phyloP scores from a whole-genome alignment of 53 echinoderm and acorn worm genomes.

The Pentamera pediparva region DNA sequence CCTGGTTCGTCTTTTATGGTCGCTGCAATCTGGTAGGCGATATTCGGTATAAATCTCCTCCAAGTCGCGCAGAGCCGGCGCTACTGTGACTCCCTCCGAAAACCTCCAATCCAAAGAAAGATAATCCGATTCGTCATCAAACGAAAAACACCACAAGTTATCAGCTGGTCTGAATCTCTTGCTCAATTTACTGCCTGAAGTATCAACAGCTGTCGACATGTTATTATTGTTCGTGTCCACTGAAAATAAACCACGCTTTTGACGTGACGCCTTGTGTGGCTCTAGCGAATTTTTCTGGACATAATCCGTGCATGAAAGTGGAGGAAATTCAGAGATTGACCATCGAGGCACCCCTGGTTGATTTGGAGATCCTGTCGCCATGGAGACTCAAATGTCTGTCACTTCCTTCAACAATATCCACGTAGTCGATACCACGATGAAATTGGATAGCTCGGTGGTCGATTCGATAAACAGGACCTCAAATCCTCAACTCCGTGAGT shows the following conservation, averaged over 20 bases:
- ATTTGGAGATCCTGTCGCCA: background rate
- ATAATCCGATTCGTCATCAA: slow-evolving; percentile 5
- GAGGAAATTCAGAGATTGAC: background rate
- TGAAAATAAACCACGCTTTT: no score
- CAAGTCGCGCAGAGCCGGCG: no score
- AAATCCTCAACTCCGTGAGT: background rate
- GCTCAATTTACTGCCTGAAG: background rate
- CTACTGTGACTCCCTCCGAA: no score
- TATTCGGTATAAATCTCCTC: no score
- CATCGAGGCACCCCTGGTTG: background rate
- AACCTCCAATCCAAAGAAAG: no score
- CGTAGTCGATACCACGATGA: background rate
- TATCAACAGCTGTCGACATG: background rate
- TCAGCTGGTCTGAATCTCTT: slow-evolving; percentile 28
- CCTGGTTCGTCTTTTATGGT: no score
- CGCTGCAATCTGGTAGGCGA: no score
- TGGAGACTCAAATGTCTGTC: background rate
- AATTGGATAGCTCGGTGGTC: no score
- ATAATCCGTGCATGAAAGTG: background rate
- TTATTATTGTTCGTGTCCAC: no score
- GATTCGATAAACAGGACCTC: no score
- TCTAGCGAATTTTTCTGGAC: no score
- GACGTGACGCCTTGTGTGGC: no score
- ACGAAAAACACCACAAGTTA: slow-evolving; percentile 29
- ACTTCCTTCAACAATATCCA: background rate